Percentiles rank a stretch among this genome's conserved stretches.
These are phyloP conservation scores for Paramisgurnus dabryanus DNA, from an alignment of 2,113 vertebrate genomes.

Conservation along the genomic window DNA sequence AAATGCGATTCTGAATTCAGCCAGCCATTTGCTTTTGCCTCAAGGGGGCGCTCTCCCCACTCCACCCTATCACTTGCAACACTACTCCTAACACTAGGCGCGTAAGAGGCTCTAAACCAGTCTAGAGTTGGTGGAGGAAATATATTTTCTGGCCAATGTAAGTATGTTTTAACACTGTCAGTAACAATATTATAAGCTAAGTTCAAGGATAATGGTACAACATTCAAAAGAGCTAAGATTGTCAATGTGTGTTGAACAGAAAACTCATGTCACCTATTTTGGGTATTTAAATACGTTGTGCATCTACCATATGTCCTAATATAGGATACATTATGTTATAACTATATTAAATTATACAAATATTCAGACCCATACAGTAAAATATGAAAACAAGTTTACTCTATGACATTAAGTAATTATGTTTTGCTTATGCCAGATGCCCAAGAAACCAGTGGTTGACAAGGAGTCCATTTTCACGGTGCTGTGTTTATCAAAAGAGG, in stretches of 20 bases:
- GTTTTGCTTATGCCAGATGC: slow-evolving; percentile 25
- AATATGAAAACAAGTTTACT: not conserved
- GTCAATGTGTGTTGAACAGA: not conserved
- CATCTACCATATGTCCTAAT: not conserved
- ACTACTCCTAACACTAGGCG: too few species aligned
- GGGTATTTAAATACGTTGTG: not conserved
- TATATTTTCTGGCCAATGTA: not conserved
- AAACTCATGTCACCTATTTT: not conserved
- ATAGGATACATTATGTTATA: not conserved
- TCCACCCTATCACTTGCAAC: too few species aligned
- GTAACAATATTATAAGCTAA: not conserved
- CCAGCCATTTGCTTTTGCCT: too few species aligned
- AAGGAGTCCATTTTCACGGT: slow-evolving; percentile 22
- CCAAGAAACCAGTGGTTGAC: slow-evolving; percentile 14
- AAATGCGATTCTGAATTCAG: too few species aligned
- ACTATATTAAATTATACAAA: not conserved
- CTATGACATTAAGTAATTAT: not conserved
- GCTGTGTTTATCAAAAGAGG: slow-evolving; percentile 12
- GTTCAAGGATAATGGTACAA: not conserved
- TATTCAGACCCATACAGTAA: not conserved
- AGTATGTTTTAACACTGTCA: not conserved
- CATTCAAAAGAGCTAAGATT: not conserved
- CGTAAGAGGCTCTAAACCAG: too few species aligned
- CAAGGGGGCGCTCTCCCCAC: too few species aligned
- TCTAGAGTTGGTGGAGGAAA: too few species aligned